phyloP scores from a whole-genome alignment of 92 coral and sea anemone genomes.

The Zoanthus sansibaricus region DNA sequence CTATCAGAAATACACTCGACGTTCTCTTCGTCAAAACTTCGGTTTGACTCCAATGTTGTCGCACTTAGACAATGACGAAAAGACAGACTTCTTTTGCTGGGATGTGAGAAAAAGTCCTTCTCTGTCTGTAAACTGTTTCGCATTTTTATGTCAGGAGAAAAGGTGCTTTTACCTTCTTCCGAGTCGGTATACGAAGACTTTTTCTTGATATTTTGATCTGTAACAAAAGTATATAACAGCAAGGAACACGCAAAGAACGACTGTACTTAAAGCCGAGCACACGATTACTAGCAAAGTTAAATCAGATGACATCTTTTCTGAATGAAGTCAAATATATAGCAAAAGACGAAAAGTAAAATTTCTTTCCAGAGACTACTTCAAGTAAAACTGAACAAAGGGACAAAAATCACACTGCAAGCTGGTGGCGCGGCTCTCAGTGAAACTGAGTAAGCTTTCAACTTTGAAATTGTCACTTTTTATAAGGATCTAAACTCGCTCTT shows the following conservation, averaged over 20 bases:
- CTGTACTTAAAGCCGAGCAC: not conserved
- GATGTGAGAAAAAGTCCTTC: not conserved
- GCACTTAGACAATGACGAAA: conserved; percentile 34
- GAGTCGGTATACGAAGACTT: conserved; percentile 5
- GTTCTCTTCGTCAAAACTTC: not conserved
- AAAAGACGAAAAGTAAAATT: not conserved
- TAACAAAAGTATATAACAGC: not conserved
- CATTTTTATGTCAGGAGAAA: conserved; percentile 18
- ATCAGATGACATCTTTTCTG: not conserved
- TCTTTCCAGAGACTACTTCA: not conserved
- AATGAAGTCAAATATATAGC: not conserved
- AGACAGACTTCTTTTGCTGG: conserved; percentile 10
- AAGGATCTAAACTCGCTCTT: too few species aligned
- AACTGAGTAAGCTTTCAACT: too few species aligned
- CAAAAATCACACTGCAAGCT: too few species aligned
- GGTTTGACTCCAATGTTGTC: conserved; percentile 25
- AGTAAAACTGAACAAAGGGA: too few species aligned
- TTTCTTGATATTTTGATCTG: not conserved
- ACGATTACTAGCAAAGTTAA: not conserved
- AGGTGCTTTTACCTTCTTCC: conserved; percentile 1
- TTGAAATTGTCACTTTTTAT: too few species aligned
- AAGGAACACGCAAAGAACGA: not conserved
- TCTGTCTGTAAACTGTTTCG: not conserved
- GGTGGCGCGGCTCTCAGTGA: too few species aligned
- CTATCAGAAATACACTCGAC: not conserved